phyloP scores from a whole-genome alignment of 2,888 invertebrate genomes.

The Bhutanitis thaidina region DNA sequence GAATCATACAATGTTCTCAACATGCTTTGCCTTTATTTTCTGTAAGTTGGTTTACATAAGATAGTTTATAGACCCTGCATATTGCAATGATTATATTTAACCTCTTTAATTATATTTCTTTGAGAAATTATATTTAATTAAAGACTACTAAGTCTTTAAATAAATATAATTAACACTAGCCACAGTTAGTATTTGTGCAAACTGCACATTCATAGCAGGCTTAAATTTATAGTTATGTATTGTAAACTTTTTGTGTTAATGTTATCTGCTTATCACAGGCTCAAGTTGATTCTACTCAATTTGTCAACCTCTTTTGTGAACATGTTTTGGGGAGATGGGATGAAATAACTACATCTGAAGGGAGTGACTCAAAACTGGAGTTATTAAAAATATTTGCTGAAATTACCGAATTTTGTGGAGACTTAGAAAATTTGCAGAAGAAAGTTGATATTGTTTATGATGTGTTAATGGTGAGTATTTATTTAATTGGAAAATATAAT shows the following conservation, averaged over 20 bases:
- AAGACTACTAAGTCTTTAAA: too few relatives aligned
- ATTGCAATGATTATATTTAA: too few relatives aligned
- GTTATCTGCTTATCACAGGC: conserved; percentile 73
- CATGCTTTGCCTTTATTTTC: conserved; percentile 93
- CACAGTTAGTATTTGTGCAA: too few relatives aligned
- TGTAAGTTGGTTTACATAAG: conserved; percentile 76
- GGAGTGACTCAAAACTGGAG: conserved; percentile 85
- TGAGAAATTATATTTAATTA: too few relatives aligned
- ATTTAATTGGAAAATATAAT: background rate
- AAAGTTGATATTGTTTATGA: conserved; percentile 89
- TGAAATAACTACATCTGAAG: conserved; percentile 81
- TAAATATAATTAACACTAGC: too few relatives aligned
- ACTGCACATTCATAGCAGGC: too few relatives aligned
- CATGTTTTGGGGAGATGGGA: conserved; percentile 89
- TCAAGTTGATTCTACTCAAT: conserved; percentile 91
- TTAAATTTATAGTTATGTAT: too few relatives aligned
- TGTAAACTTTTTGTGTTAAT: too few relatives aligned
- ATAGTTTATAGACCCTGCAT: too few relatives aligned
- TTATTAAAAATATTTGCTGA: conserved; percentile 93
- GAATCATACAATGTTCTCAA: conserved; percentile 91
- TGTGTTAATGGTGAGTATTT: conserved; percentile 82
- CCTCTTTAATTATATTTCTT: too few relatives aligned
- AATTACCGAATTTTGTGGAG: conserved; percentile 87
- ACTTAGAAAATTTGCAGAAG: conserved; percentile 85
- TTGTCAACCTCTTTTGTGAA: conserved; percentile 90